Conservation (phyloP, 2,888 invertebrate genomes). For the Globia sparganii region DNA sequence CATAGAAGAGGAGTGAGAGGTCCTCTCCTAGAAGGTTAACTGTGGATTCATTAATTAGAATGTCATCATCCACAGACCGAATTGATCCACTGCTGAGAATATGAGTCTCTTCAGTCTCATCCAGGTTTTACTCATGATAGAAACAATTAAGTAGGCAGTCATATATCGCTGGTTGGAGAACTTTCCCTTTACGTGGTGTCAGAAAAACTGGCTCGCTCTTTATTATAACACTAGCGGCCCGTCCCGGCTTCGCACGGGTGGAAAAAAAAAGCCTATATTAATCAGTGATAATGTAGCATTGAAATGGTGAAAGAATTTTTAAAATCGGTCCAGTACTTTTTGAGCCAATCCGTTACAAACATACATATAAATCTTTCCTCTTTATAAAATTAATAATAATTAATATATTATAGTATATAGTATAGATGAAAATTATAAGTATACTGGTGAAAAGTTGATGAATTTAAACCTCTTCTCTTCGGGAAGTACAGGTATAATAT, state of each 20-base stretch:
- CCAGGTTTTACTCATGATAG: too few relatives aligned
- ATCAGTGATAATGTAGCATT: too few relatives aligned
- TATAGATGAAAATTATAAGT: too few relatives aligned
- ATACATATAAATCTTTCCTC: too few relatives aligned
- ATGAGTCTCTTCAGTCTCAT: background rate
- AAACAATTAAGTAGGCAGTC: background rate
- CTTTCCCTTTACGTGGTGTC: background rate
- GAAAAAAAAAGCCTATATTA: too few relatives aligned
- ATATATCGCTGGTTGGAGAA: background rate
- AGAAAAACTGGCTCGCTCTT: background rate
- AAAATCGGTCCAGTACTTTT: too few relatives aligned
- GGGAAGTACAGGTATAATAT: background rate
- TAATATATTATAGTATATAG: too few relatives aligned
- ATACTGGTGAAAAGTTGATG: background rate
- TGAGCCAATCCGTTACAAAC: too few relatives aligned
- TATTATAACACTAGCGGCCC: background rate
- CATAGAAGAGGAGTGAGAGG: conserved; percentile 7
- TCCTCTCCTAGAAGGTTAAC: conserved; percentile 8
- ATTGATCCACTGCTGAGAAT: background rate
- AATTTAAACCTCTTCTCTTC: background rate
- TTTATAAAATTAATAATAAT: too few relatives aligned
- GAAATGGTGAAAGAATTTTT: too few relatives aligned
- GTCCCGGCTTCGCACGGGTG: too few relatives aligned
- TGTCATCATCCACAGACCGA: background rate
- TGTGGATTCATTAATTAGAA: background rate